Conservation (phyloP, 53 echinoderm and acorn worm species). For the Arbacia lixula region DNA sequence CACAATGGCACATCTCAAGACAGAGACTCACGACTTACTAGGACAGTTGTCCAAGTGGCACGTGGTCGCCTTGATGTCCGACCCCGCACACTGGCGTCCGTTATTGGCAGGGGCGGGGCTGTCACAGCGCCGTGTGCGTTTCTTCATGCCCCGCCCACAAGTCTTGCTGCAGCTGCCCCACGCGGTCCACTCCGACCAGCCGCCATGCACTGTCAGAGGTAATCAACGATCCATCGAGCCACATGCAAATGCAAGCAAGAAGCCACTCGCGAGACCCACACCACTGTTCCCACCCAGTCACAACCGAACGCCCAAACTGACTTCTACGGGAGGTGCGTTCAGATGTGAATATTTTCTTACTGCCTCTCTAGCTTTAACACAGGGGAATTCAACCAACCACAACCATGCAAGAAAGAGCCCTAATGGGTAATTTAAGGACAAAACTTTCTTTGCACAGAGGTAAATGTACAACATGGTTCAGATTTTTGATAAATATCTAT, state of each 20-base stretch:
- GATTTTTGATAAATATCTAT: too few relatives aligned
- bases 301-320: too few relatives aligned
- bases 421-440: too few relatives aligned
- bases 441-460: too few relatives aligned
- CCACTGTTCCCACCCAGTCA: too few relatives aligned
- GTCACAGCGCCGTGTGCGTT: constrained; percentile 74
- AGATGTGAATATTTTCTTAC: too few relatives aligned
- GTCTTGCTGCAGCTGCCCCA: constrained; percentile 81
- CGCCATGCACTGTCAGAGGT: constrained; percentile 77
- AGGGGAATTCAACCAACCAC: too few relatives aligned
- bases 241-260: not conserved
- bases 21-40: constrained; percentile 50
- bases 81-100: constrained; percentile 77
- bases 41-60: constrained; percentile 67
- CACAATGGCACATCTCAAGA: not conserved
- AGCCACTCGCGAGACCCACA: not conserved
- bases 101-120: constrained; percentile 85
- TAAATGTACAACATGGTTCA: too few relatives aligned
- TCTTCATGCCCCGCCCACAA: constrained; percentile 72
- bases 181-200: constrained; percentile 80
- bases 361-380: too few relatives aligned
- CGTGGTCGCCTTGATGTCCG: constrained; percentile 48
- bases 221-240: constrained; percentile 47
- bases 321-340: too few relatives aligned
- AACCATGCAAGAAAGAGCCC: too few relatives aligned